Percentiles rank a stretch among this genome's conserved stretches.
Conservation (phyloP, 37 sponge, comb jelly and placozoan genomes). For the Ephydatia muelleri region DNA sequence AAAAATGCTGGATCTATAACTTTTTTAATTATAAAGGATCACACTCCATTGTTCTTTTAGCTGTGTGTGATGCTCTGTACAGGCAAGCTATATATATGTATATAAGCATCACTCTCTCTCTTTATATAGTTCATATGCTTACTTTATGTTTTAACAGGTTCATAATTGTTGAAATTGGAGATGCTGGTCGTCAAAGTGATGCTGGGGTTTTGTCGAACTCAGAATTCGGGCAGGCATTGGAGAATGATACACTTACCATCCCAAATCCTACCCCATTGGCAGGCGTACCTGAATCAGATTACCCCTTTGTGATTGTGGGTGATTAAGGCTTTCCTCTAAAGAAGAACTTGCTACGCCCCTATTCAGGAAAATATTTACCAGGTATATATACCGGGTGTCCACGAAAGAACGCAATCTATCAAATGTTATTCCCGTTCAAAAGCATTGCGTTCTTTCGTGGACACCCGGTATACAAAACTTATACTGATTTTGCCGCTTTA, state of each 20-base stretch:
- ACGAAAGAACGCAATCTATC: too few species aligned
- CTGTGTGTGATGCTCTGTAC: constrained; percentile 33
- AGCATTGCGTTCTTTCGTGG: too few species aligned
- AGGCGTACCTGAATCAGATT: too few species aligned
- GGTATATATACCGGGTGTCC: too few species aligned
- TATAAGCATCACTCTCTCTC: neutral
- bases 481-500: neutral
- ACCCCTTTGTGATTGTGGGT: constrained; percentile 21
- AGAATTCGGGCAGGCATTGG: constrained; percentile 25
- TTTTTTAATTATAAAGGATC: too few species aligned
- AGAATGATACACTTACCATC: constrained; percentile 12
- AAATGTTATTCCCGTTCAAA: too few species aligned
- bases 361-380: constrained; percentile 33
- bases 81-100: too few species aligned
- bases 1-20: too few species aligned
- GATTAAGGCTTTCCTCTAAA: constrained; percentile 49
- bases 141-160: constrained; percentile 11
- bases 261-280: constrained; percentile 2
- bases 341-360: constrained; percentile 17
- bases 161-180: constrained; percentile 22
- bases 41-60: constrained; percentile 49
- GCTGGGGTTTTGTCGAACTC: constrained; percentile 43
- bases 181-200: constrained; percentile 33
- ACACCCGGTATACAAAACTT: too few species aligned
- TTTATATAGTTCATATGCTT: neutral